A percentile compares a stretch with the other conserved stretches of the same genome.
Conservation (phyloP, 2,113 vertebrate species). For the Syngnathoides biaculeatus region DNA sequence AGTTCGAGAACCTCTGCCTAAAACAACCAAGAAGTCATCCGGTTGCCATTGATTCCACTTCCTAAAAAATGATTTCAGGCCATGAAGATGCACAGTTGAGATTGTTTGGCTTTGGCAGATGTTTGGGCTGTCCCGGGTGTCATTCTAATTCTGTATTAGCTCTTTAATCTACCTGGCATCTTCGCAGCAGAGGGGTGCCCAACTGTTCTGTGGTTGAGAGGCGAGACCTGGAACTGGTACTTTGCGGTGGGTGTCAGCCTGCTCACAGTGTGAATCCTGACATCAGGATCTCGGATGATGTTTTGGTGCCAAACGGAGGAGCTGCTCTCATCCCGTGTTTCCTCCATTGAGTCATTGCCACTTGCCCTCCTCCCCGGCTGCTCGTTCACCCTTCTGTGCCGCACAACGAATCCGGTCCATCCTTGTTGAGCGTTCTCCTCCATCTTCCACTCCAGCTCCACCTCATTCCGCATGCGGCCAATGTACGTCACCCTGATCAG, state of each 20-base stretch:
- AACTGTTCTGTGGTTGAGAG: slow-evolving; percentile 81
- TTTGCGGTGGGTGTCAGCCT: slow-evolving; percentile 75
- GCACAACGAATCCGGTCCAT: slow-evolving; percentile 82
- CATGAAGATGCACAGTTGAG: background rate
- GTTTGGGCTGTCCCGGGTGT: background rate
- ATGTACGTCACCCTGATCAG: slow-evolving; percentile 77
- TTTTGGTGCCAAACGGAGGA: slow-evolving; percentile 72
- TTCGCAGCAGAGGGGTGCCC: slow-evolving; percentile 83
- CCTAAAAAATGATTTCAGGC: background rate
- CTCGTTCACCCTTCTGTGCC: slow-evolving; percentile 67
- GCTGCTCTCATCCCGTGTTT: slow-evolving; percentile 19
- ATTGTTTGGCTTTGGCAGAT: background rate
- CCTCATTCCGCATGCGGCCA: slow-evolving; percentile 74
- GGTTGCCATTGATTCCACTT: no score
- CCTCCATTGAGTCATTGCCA: slow-evolving; percentile 15
- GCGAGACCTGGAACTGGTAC: slow-evolving; percentile 81
- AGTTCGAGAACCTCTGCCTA: no score
- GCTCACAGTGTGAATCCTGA: slow-evolving; percentile 69
- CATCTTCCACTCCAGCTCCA: slow-evolving; percentile 81
- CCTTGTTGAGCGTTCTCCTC: slow-evolving; percentile 48
- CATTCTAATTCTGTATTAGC: background rate
- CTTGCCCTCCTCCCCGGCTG: slow-evolving; percentile 12
- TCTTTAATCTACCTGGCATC: slow-evolving; percentile 81
- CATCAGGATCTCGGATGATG: slow-evolving; percentile 71
- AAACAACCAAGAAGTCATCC: no score